These are phyloP conservation scores for Gastracanthus pulcherrimus DNA, from an alignment of 2,888 invertebrate species.

Conservation along the genomic window DNA sequence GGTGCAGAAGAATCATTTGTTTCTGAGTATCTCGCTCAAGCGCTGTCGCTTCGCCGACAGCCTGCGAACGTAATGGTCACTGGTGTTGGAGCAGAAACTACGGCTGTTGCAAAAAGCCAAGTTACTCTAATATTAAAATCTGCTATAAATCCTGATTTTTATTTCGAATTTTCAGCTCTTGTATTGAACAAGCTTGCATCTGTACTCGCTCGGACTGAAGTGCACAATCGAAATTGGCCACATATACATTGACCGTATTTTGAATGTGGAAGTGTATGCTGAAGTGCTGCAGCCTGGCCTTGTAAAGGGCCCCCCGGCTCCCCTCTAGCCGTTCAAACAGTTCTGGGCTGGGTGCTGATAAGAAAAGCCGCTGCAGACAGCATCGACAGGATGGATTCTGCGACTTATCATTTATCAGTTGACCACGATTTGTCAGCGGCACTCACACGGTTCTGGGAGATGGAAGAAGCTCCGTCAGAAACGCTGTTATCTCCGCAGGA, in stretches of 20 bases:
- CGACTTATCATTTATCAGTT: not conserved
- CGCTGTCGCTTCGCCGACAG: no score
- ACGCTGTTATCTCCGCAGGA: not conserved
- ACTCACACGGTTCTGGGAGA: not conserved
- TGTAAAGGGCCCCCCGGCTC: no score
- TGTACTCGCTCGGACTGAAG: not conserved
- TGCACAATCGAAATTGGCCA: not conserved
- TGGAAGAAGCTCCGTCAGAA: not conserved
- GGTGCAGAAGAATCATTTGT: no score
- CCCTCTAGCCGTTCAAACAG: not conserved
- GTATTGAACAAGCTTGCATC: not conserved
- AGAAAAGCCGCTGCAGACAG: not conserved
- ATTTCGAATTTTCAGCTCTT: not conserved
- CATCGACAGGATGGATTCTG: not conserved
- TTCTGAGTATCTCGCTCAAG: no score
- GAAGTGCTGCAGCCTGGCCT: no score
- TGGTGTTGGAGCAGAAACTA: no score
- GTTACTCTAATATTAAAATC: no score
- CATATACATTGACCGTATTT: not conserved
- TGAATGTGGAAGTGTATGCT: not conserved
- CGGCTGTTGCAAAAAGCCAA: no score
- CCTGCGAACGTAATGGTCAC: no score
- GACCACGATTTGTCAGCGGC: not conserved
- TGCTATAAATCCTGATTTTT: no score
- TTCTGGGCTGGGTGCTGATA: not conserved